Evolutionary conservation across 1,140 invertebrate species (phyloP), one percentile per base, ranked within the genome.

Genomic region (Ridgeia piscesae): DNA sequence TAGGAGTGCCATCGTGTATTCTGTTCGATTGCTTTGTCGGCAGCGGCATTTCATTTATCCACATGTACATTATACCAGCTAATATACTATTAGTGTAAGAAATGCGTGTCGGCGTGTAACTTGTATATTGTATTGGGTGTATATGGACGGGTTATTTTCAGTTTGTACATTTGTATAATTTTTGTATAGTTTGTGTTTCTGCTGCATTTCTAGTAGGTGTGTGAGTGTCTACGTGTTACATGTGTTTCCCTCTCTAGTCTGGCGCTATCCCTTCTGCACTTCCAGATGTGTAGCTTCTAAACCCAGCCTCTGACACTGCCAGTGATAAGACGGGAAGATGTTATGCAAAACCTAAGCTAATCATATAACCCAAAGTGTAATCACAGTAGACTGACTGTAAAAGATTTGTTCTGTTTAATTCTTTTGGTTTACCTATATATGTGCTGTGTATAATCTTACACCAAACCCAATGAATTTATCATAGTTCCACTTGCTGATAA

Each of bases 111-210:
- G 58, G 8, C 58, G 58, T 77, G 58, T 21, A 77, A 77, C 58
- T 77, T 77, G 58, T 77, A 77, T 77, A 77, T 77, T 77, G 58
- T 77, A 77, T 77, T 21, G 58, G 17, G 58, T 77, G 58, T 77
- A 77, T 77, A 77, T 77, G 58, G 58, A 77, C 27, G 58, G 58
- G 58, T 77, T 77, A 77, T 77, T 77, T 77, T 77, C 58, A 77
- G 58, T 77, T 77, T 77, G 58, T 77, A 77, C 58, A 77, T 77
- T 77, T 77, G 58, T 77, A 77, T 77, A 31, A 77, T 77, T 77
- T 77, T 31, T 77, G 58, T 77, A 77, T 77, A 77, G 58, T 77
- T 77, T 77, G 58, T 77, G 58, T 77, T 77, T 77, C 27, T 77
- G 58, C 58, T 77, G 58, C 58, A 77, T 77, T 77, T 77, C 0